phyloP scores from a whole-genome alignment of 2,888 invertebrate genomes.

The Stenolophus ochropezus region DNA sequence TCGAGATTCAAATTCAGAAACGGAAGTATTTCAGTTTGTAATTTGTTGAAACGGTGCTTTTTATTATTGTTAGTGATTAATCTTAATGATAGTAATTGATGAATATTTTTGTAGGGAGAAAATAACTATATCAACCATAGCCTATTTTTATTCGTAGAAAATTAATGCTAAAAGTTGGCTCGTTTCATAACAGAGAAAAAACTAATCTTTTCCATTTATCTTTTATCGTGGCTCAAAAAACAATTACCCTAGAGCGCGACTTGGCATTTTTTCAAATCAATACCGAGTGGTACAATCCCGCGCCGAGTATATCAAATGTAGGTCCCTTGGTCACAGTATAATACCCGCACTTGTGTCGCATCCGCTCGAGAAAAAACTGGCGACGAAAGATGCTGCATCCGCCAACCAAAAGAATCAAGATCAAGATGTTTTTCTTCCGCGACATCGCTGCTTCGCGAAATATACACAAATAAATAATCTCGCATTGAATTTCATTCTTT shows the following conservation, averaged over 20 bases:
- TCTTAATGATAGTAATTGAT: too few relatives aligned
- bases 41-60: too few relatives aligned
- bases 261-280: constrained; percentile 17
- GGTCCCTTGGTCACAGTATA: neutral
- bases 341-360: neutral
- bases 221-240: constrained; percentile 22
- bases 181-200: constrained; percentile 14
- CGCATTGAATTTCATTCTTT: too few relatives aligned
- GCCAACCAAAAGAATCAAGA: too few relatives aligned
- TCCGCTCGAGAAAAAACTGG: neutral
- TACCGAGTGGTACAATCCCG: neutral
- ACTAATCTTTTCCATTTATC: constrained; percentile 25
- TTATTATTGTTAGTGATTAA: too few relatives aligned
- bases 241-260: neutral
- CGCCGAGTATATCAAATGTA: neutral
- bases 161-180: constrained; percentile 8
- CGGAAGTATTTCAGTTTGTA: too few relatives aligned
- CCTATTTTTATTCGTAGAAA: neutral
- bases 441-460: too few relatives aligned
- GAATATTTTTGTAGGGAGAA: too few relatives aligned
- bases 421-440: too few relatives aligned
- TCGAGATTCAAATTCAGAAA: too few relatives aligned
- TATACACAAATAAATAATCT: too few relatives aligned
- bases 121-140: neutral
- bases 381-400: neutral